Evolutionary conservation across 2,888 invertebrate genomes (phyloP).

Genomic region (Noctua comes): DNA sequence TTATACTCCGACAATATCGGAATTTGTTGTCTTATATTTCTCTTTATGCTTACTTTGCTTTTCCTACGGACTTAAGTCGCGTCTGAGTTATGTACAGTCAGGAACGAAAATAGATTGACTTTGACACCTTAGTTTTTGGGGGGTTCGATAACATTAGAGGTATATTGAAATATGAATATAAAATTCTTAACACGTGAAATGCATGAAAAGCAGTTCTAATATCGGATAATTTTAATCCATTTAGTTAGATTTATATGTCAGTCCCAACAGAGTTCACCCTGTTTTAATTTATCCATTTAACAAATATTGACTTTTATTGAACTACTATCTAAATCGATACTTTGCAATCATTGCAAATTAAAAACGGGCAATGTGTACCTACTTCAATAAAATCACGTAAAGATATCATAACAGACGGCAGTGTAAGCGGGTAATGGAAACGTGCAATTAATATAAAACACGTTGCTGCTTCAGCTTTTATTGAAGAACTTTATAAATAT

Average conservation of each 20-base stretch:
- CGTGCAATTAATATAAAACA: slow-evolving; percentile 49
- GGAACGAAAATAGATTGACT: background rate
- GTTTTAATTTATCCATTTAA: background rate
- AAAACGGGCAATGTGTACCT: background rate
- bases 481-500: slow-evolving; percentile 63
- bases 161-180: background rate
- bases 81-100: slow-evolving; percentile 11
- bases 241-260: background rate
- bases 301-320: background rate
- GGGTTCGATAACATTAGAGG: background rate
- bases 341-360: background rate
- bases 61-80: background rate
- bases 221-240: background rate
- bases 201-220: background rate
- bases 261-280: background rate
- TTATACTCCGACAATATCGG: slow-evolving; percentile 60
- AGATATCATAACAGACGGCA: slow-evolving; percentile 12
- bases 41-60: slow-evolving; percentile 26
- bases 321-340: background rate
- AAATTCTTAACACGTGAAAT: background rate
- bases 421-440: slow-evolving; percentile 56
- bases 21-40: slow-evolving; percentile 25
- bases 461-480: slow-evolving; percentile 51
- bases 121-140: background rate
- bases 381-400: slow-evolving; percentile 33